Conservation (phyloP, 2,113 vertebrate species). For the Monarcha castaneiventris region DNA sequence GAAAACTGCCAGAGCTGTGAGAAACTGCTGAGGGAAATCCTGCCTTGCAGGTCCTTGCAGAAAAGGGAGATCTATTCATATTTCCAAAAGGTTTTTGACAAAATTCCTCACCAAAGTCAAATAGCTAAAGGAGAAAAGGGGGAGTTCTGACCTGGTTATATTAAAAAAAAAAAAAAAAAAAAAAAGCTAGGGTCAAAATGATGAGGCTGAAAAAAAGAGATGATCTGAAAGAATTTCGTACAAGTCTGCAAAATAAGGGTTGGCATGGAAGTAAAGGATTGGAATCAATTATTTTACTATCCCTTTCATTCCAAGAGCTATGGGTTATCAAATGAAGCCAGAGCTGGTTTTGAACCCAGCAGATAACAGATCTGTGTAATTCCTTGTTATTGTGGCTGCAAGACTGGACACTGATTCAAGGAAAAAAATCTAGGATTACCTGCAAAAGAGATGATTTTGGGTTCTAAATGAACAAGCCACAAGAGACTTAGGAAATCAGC, state of each 20-base stretch:
- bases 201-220: not conserved
- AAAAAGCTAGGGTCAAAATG: not conserved
- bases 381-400: not conserved
- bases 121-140: not conserved
- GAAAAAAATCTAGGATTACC: not conserved
- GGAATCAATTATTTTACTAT: not conserved
- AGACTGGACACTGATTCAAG: not conserved
- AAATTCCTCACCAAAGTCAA: not conserved
- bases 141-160: not conserved
- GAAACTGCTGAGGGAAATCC: not conserved
- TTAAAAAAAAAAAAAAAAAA: not conserved
- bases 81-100: not conserved
- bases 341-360: not conserved
- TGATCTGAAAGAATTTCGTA: not conserved
- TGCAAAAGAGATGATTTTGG: not conserved
- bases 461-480: not conserved
- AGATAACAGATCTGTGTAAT: not conserved
- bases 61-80: not conserved
- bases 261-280: not conserved
- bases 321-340: not conserved
- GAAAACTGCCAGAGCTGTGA: not conserved
- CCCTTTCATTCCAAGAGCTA: not conserved
- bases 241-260: not conserved
- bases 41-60: not conserved
- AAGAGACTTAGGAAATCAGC: not conserved